Percentiles rank a stretch among this genome's conserved stretches.
Conservation (phyloP, 2,797 vertebrate genomes). For the Chaetodon trifasciatus region DNA sequence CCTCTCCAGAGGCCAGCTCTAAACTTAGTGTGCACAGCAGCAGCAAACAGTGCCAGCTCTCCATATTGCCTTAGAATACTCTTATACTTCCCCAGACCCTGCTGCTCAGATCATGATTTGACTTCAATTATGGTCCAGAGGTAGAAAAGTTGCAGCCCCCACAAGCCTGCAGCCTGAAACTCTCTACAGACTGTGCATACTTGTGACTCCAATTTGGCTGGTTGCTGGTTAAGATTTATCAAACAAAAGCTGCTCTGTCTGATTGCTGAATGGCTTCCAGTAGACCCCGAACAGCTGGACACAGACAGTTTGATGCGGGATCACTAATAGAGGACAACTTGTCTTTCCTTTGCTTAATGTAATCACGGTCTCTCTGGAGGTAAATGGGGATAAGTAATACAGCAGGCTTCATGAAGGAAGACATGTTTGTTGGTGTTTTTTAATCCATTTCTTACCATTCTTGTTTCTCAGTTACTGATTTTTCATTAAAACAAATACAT, state of each 20-base stretch:
- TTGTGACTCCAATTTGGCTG: conserved; percentile 83
- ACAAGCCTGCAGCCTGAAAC: conserved; percentile 28
- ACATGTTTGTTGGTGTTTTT: neutral
- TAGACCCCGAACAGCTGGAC: conserved; percentile 47
- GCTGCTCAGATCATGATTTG: conserved; percentile 58
- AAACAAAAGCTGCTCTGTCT: conserved; percentile 77
- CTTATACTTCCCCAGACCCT: conserved; percentile 16
- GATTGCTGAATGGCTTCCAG: conserved; percentile 48
- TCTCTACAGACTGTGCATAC: conserved; percentile 40
- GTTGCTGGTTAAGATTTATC: conserved; percentile 42
- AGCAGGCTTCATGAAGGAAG: neutral
- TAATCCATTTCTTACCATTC: neutral
- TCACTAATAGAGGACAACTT: conserved; percentile 73
- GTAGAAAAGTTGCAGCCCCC: conserved; percentile 13
- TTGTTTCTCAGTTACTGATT: neutral
- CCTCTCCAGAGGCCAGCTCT: conserved; percentile 47
- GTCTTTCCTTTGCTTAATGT: conserved; percentile 75
- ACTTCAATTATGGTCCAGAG: conserved; percentile 33
- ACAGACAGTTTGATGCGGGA: conserved; percentile 31
- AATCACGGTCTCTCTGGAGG: conserved; percentile 57
- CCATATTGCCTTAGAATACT: conserved; percentile 67
- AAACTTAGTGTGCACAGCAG: conserved; percentile 66
- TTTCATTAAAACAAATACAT: neutral
- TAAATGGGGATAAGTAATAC: neutral
- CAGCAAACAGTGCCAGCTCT: conserved; percentile 60